These are phyloP conservation scores for Phoxinus dragarum DNA, from an alignment of 2,797 vertebrate genomes.

Conservation along the genomic window DNA sequence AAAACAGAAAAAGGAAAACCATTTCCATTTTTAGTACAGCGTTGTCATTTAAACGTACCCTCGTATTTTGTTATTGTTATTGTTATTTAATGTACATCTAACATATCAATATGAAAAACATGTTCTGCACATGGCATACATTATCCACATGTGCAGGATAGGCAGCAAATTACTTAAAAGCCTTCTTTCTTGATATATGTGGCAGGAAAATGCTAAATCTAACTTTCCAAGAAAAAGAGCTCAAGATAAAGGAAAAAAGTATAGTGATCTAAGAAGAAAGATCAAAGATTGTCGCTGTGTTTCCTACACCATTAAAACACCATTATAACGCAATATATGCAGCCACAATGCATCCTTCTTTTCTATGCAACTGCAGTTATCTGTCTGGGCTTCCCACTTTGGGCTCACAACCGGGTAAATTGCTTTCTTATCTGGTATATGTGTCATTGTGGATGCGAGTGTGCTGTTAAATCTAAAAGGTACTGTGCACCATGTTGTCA, in stretches of 20 bases:
- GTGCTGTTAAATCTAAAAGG: slow-evolving; percentile 27
- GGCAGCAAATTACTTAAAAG: neutral
- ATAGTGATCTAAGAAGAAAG: neutral
- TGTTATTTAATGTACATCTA: neutral
- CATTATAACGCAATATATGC: slow-evolving; percentile 19
- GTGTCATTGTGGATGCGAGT: slow-evolving; percentile 10
- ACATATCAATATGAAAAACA: neutral
- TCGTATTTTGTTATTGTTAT: neutral
- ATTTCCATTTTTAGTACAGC: neutral
- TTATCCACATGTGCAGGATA: neutral
- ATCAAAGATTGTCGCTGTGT: slow-evolving; percentile 5
- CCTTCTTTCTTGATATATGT: neutral
- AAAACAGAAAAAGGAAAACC: no score
- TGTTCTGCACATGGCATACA: neutral
- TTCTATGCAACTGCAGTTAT: slow-evolving; percentile 14
- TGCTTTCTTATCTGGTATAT: slow-evolving; percentile 35
- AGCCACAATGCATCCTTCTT: neutral
- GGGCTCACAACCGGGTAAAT: slow-evolving; percentile 30
- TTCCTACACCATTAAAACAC: slow-evolving; percentile 13
- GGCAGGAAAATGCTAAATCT: neutral
- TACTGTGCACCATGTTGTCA: neutral
- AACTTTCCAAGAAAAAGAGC: neutral
- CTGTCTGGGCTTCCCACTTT: slow-evolving; percentile 36
- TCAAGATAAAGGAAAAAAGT: neutral
- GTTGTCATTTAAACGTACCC: neutral